Percentiles rank a stretch among this genome's conserved stretches.
These are phyloP conservation scores for Dasypolia templi DNA, from an alignment of 2,888 invertebrate species.

Conservation along the genomic window DNA sequence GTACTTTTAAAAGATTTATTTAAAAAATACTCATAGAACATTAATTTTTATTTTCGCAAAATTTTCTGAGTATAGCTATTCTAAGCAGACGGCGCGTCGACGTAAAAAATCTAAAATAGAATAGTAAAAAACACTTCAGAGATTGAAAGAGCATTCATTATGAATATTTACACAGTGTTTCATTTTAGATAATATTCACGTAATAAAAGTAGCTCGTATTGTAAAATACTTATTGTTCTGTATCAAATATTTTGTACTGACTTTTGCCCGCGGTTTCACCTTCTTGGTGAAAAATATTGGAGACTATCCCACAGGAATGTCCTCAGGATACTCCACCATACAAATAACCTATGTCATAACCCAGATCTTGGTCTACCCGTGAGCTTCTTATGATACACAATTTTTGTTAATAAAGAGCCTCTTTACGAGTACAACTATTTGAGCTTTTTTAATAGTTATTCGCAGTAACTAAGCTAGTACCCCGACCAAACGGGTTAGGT, in stretches of 20 bases:
- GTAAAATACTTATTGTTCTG: neutral
- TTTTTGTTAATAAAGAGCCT: no score
- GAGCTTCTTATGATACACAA: no score
- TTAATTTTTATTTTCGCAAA: no score
- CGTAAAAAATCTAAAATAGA: no score
- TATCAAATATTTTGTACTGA: neutral
- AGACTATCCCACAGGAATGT: neutral
- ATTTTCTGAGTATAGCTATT: no score
- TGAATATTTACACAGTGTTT: constrained; percentile 11
- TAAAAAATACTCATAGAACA: no score
- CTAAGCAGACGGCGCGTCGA: no score
- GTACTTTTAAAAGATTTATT: no score
- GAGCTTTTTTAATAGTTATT: no score
- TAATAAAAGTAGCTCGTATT: neutral
- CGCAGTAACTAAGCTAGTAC: no score
- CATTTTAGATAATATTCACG: neutral
- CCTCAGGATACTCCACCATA: neutral
- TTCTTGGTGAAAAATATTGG: neutral
- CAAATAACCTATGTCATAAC: neutral
- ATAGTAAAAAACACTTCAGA: neutral
- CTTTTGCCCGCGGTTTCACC: neutral
- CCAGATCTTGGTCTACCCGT: neutral
- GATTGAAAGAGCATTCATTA: neutral
- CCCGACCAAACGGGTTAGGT: no score
- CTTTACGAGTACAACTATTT: no score